Conservation (phyloP, 1,140 invertebrate species). For the Centruroides vittatus region DNA sequence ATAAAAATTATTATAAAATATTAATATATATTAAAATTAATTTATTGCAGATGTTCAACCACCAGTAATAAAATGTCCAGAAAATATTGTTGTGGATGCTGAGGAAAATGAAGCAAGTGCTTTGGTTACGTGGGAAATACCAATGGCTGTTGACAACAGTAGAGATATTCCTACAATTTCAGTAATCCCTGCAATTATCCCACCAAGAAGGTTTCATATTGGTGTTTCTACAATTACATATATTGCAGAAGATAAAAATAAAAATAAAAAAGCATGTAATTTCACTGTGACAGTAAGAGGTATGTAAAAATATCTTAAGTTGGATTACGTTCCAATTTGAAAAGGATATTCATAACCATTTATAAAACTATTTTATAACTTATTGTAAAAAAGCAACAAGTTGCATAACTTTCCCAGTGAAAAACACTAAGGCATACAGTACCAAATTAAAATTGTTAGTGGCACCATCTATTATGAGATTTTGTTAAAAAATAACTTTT, state of each 20-base stretch:
- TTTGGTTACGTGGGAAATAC: conserved; percentile 34
- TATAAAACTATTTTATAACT: no score
- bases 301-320: conserved; percentile 16
- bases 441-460: no score
- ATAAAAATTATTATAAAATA: no score
- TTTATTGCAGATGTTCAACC: conserved; percentile 29
- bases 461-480: no score
- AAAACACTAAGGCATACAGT: no score
- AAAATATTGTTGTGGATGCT: conserved; percentile 27
- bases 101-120: conserved; percentile 37
- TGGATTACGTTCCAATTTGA: no score
- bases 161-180: conserved; percentile 31
- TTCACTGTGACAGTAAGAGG: conserved; percentile 34
- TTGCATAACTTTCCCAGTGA: no score
- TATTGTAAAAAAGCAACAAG: no score
- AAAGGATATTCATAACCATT: no score
- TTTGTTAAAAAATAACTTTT: no score
- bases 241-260: conserved; percentile 30
- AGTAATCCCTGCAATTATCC: conserved; percentile 35
- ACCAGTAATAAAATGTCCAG: conserved; percentile 33
- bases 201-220: conserved; percentile 32
- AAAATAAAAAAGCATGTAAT: conserved; percentile 32
- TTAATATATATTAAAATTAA: neutral
- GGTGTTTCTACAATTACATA: conserved; percentile 31
- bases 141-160: conserved; percentile 36